phyloP scores from a whole-genome alignment of 2,797 vertebrate genomes.

The Rhinella marina region DNA sequence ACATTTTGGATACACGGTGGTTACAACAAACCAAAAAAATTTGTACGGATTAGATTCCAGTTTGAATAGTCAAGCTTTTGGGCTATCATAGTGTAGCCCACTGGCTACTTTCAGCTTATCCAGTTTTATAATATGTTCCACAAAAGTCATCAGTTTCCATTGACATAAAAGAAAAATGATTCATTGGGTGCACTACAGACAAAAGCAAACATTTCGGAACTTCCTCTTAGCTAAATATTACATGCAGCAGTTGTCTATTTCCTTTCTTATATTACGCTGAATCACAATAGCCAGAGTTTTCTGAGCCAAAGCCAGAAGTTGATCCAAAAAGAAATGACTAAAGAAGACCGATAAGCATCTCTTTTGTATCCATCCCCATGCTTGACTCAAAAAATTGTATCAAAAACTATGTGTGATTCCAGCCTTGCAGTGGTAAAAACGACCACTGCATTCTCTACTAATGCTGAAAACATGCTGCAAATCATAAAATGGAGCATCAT shows the following conservation, averaged over 20 bases:
- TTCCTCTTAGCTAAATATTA: background rate
- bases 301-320: background rate
- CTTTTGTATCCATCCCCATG: background rate
- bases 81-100: background rate
- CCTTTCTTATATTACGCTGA: background rate
- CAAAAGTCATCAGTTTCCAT: background rate
- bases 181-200: background rate
- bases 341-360: background rate
- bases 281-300: background rate
- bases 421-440: background rate
- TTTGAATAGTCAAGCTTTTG: slow-evolving; percentile 2
- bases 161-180: background rate
- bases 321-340: background rate
- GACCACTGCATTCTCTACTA: background rate
- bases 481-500: background rate
- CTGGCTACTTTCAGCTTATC: background rate
- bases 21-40: too few relatives aligned
- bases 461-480: background rate
- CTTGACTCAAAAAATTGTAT: background rate
- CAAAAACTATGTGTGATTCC: background rate
- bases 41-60: background rate
- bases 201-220: background rate
- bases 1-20: too few relatives aligned
- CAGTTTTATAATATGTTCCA: background rate
- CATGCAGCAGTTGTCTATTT: background rate